Evolutionary conservation across 2,797 vertebrate genomes (phyloP).

Genomic region (Chrysolophus pictus): DNA sequence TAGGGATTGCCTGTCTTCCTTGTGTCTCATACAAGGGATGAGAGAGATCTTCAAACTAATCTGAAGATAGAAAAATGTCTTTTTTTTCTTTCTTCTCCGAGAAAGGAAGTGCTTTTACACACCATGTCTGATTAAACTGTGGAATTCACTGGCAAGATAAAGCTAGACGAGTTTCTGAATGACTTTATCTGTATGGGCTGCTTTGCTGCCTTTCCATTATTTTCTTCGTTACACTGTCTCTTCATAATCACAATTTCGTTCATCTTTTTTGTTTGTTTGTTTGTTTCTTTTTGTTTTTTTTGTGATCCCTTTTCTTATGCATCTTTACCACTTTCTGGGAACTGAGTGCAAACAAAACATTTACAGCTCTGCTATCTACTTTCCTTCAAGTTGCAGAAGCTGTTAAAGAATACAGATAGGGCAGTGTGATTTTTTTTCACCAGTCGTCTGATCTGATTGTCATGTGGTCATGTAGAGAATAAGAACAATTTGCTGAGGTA

Average conservation of each 20-base stretch:
- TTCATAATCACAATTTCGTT: background rate
- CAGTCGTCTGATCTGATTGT: background rate
- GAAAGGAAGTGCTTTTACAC: background rate
- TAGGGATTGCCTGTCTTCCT: background rate
- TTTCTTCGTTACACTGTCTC: background rate
- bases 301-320: background rate
- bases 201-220: background rate
- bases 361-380: background rate
- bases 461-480: background rate
- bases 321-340: background rate
- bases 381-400: background rate
- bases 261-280: background rate
- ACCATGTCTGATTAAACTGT: background rate
- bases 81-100: background rate
- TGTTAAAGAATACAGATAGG: background rate
- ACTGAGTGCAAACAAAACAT: background rate
- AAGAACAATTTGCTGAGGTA: background rate
- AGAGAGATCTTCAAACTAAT: background rate
- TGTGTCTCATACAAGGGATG: background rate
- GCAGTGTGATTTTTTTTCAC: background rate
- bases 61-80: background rate
- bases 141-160: background rate
- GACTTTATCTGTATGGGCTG: background rate
- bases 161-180: background rate
- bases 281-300: background rate